Evolutionary conservation across 2,113 vertebrate genomes (phyloP).

Genomic region (Neopipo cinnamomea): DNA sequence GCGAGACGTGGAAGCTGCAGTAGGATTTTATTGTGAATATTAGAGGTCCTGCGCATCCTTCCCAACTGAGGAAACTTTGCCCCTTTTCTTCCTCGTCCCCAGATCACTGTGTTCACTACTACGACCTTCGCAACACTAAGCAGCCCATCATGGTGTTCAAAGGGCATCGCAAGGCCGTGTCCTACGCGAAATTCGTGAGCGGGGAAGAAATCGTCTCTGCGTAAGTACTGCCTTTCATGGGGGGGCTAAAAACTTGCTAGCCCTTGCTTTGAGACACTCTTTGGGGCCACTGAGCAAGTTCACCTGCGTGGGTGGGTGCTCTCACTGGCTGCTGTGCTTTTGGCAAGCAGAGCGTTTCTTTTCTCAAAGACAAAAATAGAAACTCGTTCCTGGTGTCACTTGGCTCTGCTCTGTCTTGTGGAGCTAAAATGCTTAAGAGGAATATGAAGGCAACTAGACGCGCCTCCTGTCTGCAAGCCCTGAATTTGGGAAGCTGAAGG

Average conservation of each 20-base stretch:
- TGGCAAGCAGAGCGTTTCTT: not conserved
- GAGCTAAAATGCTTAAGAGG: not conserved
- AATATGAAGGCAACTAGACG: not conserved
- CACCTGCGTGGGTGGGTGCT: not conserved
- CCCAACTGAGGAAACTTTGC: not conserved
- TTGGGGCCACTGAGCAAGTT: not conserved
- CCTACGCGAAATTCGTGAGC: conserved; percentile 97
- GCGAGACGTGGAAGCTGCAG: not conserved
- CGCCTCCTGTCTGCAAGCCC: not conserved
- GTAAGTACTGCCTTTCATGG: conserved; percentile 80
- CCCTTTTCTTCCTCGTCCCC: not conserved
- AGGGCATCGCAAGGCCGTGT: conserved; percentile 97
- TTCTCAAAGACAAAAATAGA: not conserved
- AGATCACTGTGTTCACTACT: conserved; percentile 99
- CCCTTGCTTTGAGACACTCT: not conserved
- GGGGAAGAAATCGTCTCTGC: conserved; percentile 98
- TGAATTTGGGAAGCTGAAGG: not conserved
- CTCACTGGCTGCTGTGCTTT: not conserved
- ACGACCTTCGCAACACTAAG: conserved; percentile 98
- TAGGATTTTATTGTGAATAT: not conserved
- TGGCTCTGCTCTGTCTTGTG: not conserved
- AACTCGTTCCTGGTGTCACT: not conserved
- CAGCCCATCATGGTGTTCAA: conserved; percentile 99
- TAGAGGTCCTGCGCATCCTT: not conserved
- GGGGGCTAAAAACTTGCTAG: not conserved